Percentiles rank a stretch among this genome's conserved stretches.
These are phyloP conservation scores for Aricia artaxerxes DNA, from an alignment of 2,888 invertebrate species.

Conservation along the genomic window DNA sequence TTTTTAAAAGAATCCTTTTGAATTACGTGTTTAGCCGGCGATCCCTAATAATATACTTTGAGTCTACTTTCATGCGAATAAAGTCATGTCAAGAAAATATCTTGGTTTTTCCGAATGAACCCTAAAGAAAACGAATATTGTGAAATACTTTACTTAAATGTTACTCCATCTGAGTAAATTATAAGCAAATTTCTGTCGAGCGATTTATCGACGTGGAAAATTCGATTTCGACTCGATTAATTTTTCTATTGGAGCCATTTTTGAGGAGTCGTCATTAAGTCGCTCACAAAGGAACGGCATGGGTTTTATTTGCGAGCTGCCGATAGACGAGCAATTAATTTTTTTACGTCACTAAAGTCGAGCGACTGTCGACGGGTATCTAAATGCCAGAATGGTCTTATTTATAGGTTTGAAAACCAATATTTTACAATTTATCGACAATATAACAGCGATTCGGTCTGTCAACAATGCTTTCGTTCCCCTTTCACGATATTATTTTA, in stretches of 20 bases:
- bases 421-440: background rate
- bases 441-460: background rate
- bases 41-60: too few species aligned
- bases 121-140: background rate
- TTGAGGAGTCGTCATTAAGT: slow-evolving; percentile 47
- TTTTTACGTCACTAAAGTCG: slow-evolving; percentile 34
- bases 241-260: slow-evolving; percentile 42
- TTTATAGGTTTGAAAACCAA: background rate
- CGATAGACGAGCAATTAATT: slow-evolving; percentile 32
- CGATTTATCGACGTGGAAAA: slow-evolving; percentile 40
- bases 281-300: slow-evolving; percentile 44
- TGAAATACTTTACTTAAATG: slow-evolving; percentile 29
- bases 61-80: too few species aligned
- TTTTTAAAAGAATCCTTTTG: too few species aligned
- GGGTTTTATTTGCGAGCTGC: slow-evolving; percentile 42
- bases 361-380: slow-evolving; percentile 11
- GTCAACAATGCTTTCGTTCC: background rate
- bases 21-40: too few species aligned
- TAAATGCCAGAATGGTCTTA: background rate
- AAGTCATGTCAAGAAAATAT: background rate
- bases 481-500: background rate
- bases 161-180: slow-evolving; percentile 29
- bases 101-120: background rate
- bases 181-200: slow-evolving; percentile 35
- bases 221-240: slow-evolving; percentile 44